Conservation (phyloP, 2,888 invertebrate species). For the Conomelus anceps region DNA sequence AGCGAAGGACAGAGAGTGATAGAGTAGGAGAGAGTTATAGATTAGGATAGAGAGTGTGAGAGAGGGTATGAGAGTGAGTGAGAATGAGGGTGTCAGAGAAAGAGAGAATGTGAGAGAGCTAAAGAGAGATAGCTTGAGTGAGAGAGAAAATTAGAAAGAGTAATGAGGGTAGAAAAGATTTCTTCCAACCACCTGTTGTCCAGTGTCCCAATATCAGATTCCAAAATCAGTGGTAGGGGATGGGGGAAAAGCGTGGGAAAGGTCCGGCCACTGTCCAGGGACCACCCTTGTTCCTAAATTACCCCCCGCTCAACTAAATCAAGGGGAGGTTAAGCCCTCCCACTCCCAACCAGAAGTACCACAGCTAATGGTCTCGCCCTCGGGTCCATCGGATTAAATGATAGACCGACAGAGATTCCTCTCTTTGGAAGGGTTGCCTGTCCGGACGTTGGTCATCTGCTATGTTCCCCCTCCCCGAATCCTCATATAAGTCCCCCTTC, state of each 20-base stretch:
- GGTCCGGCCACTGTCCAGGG: neutral
- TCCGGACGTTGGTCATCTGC: neutral
- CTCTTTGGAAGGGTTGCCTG: neutral
- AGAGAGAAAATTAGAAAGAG: neutral
- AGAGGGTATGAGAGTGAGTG: neutral
- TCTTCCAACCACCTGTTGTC: neutral
- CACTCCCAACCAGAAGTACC: neutral
- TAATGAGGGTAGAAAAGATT: neutral
- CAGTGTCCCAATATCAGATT: neutral
- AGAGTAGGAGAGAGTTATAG: too few species aligned
- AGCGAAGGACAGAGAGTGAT: neutral
- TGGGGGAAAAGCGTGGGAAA: neutral
- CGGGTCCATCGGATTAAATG: neutral
- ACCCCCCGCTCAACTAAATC: neutral
- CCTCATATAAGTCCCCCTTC: neutral
- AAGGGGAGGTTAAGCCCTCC: too few species aligned
- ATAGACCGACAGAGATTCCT: neutral
- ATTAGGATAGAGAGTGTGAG: neutral
- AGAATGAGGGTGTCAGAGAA: neutral
- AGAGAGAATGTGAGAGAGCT: neutral
- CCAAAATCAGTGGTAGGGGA: neutral
- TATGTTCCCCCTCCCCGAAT: neutral
- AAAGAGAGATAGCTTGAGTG: neutral
- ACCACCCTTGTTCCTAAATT: neutral
- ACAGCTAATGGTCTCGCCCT: neutral